These are phyloP conservation scores for Crax fasciolata DNA, from an alignment of 2,797 vertebrate genomes.

Conservation along the genomic window DNA sequence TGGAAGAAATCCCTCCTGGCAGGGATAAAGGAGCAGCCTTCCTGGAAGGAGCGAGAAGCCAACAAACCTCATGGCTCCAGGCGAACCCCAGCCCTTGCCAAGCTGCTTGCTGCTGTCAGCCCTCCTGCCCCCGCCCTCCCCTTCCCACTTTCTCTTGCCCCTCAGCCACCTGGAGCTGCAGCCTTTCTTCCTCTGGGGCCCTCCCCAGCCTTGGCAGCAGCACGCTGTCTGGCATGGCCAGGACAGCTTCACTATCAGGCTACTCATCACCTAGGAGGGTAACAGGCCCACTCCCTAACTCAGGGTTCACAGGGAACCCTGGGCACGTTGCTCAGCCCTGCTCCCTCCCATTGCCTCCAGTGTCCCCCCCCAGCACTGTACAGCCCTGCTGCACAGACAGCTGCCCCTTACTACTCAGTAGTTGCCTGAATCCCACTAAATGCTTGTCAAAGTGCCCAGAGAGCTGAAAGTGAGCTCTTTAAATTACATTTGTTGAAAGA, in stretches of 20 bases:
- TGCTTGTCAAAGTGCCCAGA: constrained; percentile 74
- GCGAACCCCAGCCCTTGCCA: not conserved
- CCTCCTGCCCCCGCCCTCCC: not conserved
- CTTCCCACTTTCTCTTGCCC: not conserved
- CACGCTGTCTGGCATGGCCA: not conserved
- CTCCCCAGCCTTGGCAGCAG: constrained; percentile 24
- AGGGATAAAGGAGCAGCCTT: constrained; percentile 23
- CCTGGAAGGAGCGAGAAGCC: not conserved
- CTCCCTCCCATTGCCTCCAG: not conserved
- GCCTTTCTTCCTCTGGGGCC: not conserved
- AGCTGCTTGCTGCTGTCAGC: not conserved
- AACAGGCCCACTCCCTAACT: not conserved
- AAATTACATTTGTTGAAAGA: constrained; percentile 81
- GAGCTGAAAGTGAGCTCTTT: constrained; percentile 73
- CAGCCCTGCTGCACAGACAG: constrained; percentile 20
- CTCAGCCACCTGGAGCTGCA: constrained; percentile 62
- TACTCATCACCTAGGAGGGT: not conserved
- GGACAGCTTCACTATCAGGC: constrained; percentile 7
- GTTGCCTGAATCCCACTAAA: constrained; percentile 72
- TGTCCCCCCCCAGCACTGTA: not conserved
- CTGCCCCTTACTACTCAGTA: constrained; percentile 65
- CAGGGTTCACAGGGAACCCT: rapidly evolving
- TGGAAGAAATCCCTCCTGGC: constrained; percentile 20
- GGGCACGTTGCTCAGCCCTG: not conserved
- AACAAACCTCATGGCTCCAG: constrained; percentile 1